Base-by-base conservation (phyloP, 2,113 vertebrate species). In the Aviceda subcristata region DNA sequence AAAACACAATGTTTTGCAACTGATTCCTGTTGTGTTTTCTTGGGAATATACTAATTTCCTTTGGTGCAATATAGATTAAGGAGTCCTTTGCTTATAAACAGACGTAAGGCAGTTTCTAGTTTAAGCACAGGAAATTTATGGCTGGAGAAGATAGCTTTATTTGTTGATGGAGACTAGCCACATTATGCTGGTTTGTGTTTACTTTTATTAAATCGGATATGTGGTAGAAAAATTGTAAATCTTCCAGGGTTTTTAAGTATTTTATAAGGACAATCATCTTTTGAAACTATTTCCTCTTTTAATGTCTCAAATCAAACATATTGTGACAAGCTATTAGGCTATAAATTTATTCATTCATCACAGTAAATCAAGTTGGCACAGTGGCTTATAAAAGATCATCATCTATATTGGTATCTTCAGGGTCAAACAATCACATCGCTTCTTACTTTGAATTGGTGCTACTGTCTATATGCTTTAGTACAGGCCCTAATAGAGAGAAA, bases 271-370 rank as follows among this genome's bases (percentile, higher is more conserved):
- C 20, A 56, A 43, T 72, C 26, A 88, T 75, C 7, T 93, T 88
- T 78, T 94, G 55, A 92, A 96, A 95, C 92, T 1, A 89, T 89
- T 96, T 94, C 43, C 34, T 90, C 46, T 92, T 92, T 93, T 96
- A 89, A 76, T 76, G 36, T 86, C 86, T 97, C 68, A 92, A 92
- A 95, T 96, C 63, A 96, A 94, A 94, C 0, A 1, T 92, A 91
- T 72, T 90, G 53, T 18, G 57, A 94, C 63, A 92, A 90, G 86
- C 55, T 92, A 86, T 92, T 82, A 74, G 60, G 62, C 74, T 95
- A 38, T 91, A 77, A 90, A 88, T 96, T 95, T 95, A 90, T 95
- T 96, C 73, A 82, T 96, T 89, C 87, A 86, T 95, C 91, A 90
- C 84, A 59, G 67, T 91, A 93, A 97, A 96, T 94, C 71, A 73